Evolutionary conservation across 2,113 vertebrate species (phyloP), one percentile per base, ranked within the genome.

Genomic region (Gadus chalcogrammus): DNA sequence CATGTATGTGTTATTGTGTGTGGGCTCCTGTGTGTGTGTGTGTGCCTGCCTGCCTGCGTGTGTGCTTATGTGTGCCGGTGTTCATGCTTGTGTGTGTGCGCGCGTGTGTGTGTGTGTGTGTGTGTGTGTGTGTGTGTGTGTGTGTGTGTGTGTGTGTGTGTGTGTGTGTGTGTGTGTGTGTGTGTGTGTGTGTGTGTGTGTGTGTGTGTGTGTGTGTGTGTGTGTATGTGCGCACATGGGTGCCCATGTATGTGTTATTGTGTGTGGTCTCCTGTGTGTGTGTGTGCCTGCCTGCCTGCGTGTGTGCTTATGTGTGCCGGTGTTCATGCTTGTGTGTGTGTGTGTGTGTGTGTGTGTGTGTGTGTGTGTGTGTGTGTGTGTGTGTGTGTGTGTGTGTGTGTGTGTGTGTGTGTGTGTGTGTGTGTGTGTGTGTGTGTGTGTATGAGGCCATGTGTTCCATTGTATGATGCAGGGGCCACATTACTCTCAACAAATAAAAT

Each of bases 401-500:
- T 17, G n/a, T 42, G 61, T 53, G 52, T 15, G 5, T 66, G 69
- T 65, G 68, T 62, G 67, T 53, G 56, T 64, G 65, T 62, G 65
- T 35, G 52, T 62, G 60, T 73, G 62, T 17, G 63, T 55, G 22
- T 31, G 77, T 70, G 5, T 71, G 61, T 65, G 61, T 61, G 56
- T 61, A 24, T 58, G 74, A 82, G 85, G 86, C 83, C 84, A 82
- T 83, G 87, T 83, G 82, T 85, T 83, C 35, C 60, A 78, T 79
- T 79, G 75, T 76, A 84, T 86, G 86, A 89, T 84, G 81, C 72
- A 81, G 77, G 67, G 67, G 58, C 69, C 73, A 76, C 72, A 82
- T 85, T 87, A 78, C 83, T 87, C 80, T 83, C 75, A 80, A 81
- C 79, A 71, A 84, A 80, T 85, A 76, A 65, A 75, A 86, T 78